phyloP scores from a whole-genome alignment of 2,113 vertebrate genomes.

The Bambusicola thoracicus region DNA sequence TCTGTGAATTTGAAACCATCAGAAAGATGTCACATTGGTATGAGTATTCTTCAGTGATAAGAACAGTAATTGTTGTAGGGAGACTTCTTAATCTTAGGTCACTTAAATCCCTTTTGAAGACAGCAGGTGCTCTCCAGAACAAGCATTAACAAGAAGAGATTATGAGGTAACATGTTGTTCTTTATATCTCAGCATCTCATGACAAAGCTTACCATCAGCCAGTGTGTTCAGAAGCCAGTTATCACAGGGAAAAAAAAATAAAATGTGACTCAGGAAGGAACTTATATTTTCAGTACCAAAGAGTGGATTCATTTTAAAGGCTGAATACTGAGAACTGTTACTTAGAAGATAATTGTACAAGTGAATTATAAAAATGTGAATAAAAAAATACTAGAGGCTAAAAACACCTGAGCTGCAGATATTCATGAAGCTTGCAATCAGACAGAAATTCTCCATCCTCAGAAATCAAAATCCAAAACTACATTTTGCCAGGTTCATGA shows the following conservation, averaged over 20 bases:
- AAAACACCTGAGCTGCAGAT: background rate
- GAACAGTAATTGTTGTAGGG: constrained; percentile 68
- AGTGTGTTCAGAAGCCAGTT: constrained; percentile 19
- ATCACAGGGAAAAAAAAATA: background rate
- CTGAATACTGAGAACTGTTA: background rate
- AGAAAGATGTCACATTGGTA: constrained; percentile 68
- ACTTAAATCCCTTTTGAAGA: constrained; percentile 71
- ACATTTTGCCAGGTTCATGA: background rate
- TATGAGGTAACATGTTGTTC: constrained; percentile 65
- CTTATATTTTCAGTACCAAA: background rate
- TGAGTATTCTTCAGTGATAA: constrained; percentile 73
- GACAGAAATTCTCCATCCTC: background rate
- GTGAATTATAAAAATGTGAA: background rate
- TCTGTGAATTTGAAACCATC: constrained; percentile 72
- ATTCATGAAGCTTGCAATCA: background rate
- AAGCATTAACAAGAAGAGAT: constrained; percentile 54
- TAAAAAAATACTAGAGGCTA: background rate
- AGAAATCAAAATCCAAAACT: background rate
- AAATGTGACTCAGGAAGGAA: constrained; percentile 1
- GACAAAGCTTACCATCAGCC: constrained; percentile 8
- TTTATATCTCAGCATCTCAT: constrained; percentile 23
- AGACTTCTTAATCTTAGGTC: constrained; percentile 64
- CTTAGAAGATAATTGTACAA: background rate
- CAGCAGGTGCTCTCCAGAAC: constrained; percentile 63
- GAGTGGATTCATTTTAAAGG: constrained; percentile 2